Conservation (phyloP, 2,888 invertebrate species). For the Podabrus alpinus region DNA sequence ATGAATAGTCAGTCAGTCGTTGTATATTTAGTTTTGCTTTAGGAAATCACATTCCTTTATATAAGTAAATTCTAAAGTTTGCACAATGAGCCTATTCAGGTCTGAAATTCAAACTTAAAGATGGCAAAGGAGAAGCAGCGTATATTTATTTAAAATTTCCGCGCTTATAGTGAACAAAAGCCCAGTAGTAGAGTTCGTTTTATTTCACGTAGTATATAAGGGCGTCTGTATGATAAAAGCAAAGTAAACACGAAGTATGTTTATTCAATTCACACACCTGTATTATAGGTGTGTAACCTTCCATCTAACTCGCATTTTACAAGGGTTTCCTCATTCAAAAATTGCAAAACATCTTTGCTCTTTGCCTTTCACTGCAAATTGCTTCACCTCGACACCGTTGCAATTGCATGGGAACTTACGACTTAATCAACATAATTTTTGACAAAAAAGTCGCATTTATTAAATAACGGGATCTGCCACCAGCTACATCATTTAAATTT, state of each 20-base stretch:
- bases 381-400: conserved; percentile 3
- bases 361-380: neutral
- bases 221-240: conserved; percentile 1
- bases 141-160: conserved; percentile 10
- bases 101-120: conserved; percentile 9
- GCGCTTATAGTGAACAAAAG: neutral
- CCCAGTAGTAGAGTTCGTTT: neutral
- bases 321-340: conserved; percentile 2
- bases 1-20: neutral
- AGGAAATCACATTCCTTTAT: neutral
- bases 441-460: neutral
- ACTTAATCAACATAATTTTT: neutral
- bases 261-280: conserved; percentile 6
- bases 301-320: neutral
- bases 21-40: neutral
- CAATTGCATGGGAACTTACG: neutral
- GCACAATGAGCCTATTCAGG: conserved; percentile 4
- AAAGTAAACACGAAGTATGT: conserved; percentile 6
- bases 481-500: neutral
- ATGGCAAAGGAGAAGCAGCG: conserved; percentile 1
- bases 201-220: neutral
- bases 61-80: neutral
- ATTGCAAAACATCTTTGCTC: neutral
- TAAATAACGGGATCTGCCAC: neutral
- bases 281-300: neutral